Percentiles rank a stretch among this genome's conserved stretches.
phyloP scores from a whole-genome alignment of 2,113 vertebrate genomes.

The Nanorana parkeri region DNA sequence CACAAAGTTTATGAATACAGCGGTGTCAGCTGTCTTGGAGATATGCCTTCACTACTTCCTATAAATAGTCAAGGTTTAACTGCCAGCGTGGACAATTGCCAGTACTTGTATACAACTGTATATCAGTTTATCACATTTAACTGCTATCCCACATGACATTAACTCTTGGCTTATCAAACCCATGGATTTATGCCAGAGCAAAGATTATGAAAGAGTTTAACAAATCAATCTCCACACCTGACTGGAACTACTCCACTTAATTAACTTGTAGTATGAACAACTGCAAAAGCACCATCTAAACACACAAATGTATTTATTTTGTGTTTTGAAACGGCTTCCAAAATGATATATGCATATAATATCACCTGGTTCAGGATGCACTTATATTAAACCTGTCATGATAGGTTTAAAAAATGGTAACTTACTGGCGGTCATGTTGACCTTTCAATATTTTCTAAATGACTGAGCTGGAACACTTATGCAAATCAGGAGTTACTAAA shows the following conservation, averaged over 20 bases:
- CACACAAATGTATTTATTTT: no score
- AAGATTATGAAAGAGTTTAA: background rate
- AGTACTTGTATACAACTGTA: conserved; percentile 19
- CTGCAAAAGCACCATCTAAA: no score
- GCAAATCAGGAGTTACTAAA: no score
- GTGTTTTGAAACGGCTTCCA: no score
- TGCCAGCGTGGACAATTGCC: conserved; percentile 16
- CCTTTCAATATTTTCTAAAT: no score
- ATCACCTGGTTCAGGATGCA: no score
- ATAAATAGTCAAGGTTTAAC: conserved; percentile 42
- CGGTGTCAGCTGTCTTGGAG: conserved; percentile 16
- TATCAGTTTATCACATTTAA: background rate
- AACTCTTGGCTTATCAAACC: background rate
- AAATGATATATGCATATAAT: no score
- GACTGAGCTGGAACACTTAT: no score
- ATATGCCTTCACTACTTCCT: conserved; percentile 6
- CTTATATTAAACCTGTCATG: no score
- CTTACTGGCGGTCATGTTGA: no score
- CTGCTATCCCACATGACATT: background rate
- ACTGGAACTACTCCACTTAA: background rate
- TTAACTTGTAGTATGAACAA: no score
- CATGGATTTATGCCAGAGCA: background rate
- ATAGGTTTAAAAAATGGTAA: no score
- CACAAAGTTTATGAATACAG: conserved; percentile 12
- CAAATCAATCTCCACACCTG: background rate